Base-by-base conservation (phyloP, 2,113 vertebrate genomes). In the Grus americana region DNA sequence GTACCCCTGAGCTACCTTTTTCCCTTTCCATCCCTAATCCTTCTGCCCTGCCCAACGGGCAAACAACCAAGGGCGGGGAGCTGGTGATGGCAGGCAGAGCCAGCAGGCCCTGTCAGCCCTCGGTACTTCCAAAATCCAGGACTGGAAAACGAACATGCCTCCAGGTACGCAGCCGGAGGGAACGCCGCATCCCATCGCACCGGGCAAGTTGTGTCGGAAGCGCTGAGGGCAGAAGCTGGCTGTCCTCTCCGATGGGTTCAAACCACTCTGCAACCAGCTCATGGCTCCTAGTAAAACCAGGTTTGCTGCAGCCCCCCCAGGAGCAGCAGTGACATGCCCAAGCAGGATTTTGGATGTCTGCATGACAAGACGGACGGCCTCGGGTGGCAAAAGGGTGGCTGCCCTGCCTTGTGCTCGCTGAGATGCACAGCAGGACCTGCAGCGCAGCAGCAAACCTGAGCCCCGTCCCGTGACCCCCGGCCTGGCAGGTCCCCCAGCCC, bases 341-440 rank as follows among this genome's bases (percentile, higher is more conserved):
- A 16, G 21, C 0, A 2, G 36, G 54, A 76, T 54, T 7, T 40
- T 16, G 38, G 42, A 6, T 17, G 36, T 4, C 70, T 17, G 73
- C 5, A 0, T 9, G 67, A 19, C 46, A 9, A 1, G 1, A n/a
- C 0, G 12, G 18, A 20, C 12, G n/a, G 42, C 23, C 36, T 42
- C 1, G 0, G 47, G 26, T 66, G 74, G 24, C 58, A 38, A 15
- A 21, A 42, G 40, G n/a, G 52, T 29, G 26, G 10, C 17, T 26
- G 12, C 12, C 44, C 57, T 1, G 5, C 8, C 54, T 23, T 13
- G 11, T 52, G 18, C 52, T 65, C 2, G 0, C 44, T 1, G 82
- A 75, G 55, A 7, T 5, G 15, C 21, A 2, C 0, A 0, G 29
- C 30, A 42, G 50, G 49, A 81, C 32, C 38, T 44, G 72, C 15